Base-by-base conservation (phyloP, 1,140 invertebrate genomes). In the Diprion similis region DNA sequence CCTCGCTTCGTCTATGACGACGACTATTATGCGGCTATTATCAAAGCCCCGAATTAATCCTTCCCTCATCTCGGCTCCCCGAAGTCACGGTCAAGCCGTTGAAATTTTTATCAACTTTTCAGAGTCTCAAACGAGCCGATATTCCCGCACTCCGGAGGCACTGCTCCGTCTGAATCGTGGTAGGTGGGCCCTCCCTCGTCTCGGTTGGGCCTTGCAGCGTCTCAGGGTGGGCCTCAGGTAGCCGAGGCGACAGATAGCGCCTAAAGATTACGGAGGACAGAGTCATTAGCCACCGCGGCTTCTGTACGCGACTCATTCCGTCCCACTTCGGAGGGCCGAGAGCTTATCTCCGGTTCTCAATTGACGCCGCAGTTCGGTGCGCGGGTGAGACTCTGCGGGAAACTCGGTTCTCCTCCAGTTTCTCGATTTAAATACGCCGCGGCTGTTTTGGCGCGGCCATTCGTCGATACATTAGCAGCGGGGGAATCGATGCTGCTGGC, bases 261-360 rank as follows among this genome's bases (percentile, higher is more conserved):
- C 85, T 81, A 76, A 80, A 87, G 87, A 88, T 88, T 88, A 88
- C 83, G 82, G 78, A 82, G 83, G 85, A 88, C 87, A 88, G 85
- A 88, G 87, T 88, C 87, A 88, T 88, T 88, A 88, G 86, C 86
- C 81, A 80, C 82, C 85, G 86, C 85, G 86, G 87, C 86, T 88
- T 86, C 86, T 87, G 86, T 87, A 85, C 87, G 76, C 76, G 79
- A 77, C 51, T 59, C n/a, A 10, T 64, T 48, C 48, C 59, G 17
- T 66, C 37, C 64, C 24, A 1, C 18, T n/a, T 24, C 15, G n/a
- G 51, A 15, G n/a, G 51, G 18, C 2, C 19, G 68, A 45, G 46
- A 64, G 68, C 8, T 72, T 73, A 46, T 65, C 59, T 18, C 11
- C 8, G 18, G 37, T 68, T 15, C 15, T 68, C 51, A 59, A 18